Base-by-base conservation (phyloP, 2,888 invertebrate species). In the Cybosia mesomella region DNA sequence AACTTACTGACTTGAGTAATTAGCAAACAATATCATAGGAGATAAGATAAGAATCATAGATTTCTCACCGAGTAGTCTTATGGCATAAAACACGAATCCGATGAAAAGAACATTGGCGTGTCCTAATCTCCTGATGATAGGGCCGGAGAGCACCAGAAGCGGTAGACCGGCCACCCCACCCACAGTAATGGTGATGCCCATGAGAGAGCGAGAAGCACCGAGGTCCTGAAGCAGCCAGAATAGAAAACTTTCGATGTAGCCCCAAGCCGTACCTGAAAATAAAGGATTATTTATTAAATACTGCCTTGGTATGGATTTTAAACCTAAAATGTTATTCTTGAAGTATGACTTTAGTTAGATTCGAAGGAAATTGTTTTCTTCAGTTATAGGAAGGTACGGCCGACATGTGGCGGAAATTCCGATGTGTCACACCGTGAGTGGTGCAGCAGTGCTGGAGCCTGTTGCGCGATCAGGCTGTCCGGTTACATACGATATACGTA, bases 141-240 rank as follows among this genome's bases (percentile, higher is more conserved):
- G 97, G 0, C 97, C 97, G 0, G 97, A 97, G n/a, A 97, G 93
- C 54, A 97, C 97, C 28, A 97, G 92, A 21, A 97, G 93, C 0
- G 97, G 97, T 62, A 98, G 95, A 0, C 97, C 97, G 1, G 97
- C 96, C 10, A 97, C 93, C 15, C 97, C 97, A 1, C 97, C 97
- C 64, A 97, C 97, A 0, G 97, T 97, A 80, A 97, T 97, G 0
- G 97, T 97, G 77, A 97, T 95, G 18, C 97, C 97, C 97, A 98
- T 97, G 67, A 97, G 92, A 0, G 97, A 97, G 62, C 97, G 96
- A 0, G 97, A 96, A 0, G 96, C 97, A 7, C 97, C 97, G 73
- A 97, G 91, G 88, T 97, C 97, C 87, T 98, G 97, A 39, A 97
- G 95, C 71, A 97, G 92, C 97, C 97, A 97, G 90, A 97, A 97